A percentile compares a stretch with the other conserved stretches of the same genome.
These are phyloP conservation scores for Mnemiopsis leidyi DNA, from an alignment of 37 sponge, comb jelly and placozoan genomes.

Conservation along the genomic window DNA sequence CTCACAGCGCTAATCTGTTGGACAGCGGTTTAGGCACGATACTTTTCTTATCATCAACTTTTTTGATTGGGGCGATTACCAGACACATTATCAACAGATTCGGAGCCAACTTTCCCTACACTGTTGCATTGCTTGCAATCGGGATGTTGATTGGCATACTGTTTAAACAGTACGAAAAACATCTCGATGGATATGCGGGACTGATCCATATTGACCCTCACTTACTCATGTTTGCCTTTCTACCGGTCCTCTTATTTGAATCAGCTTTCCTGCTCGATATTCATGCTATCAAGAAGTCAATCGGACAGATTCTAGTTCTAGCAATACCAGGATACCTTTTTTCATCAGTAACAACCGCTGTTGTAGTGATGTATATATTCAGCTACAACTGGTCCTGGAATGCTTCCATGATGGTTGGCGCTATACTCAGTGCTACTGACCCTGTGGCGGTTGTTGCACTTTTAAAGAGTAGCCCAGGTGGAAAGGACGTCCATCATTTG, in stretches of 20 bases:
- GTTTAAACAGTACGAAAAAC: conserved; percentile 1
- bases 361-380: conserved; percentile 82
- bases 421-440: conserved; percentile 90
- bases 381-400: conserved; percentile 88
- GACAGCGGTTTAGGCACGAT: conserved; percentile 51
- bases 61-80: conserved; percentile 6
- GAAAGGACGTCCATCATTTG: conserved; percentile 68
- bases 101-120: conserved; percentile 80
- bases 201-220: conserved; percentile 85
- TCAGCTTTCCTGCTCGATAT: conserved; percentile 93
- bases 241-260: conserved; percentile 90
- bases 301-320: conserved; percentile 76
- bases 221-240: conserved; percentile 80
- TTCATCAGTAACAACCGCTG: conserved; percentile 72
- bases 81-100: conserved; percentile 10
- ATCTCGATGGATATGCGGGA: conserved; percentile 69
- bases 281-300: conserved; percentile 88
- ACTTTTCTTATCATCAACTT: not conserved
- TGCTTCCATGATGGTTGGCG: conserved; percentile 77
- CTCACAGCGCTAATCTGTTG: not conserved
- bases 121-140: conserved; percentile 77
- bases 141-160: conserved; percentile 75
- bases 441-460: conserved; percentile 91
- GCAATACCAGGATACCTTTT: conserved; percentile 84
- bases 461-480: conserved; percentile 69